Evolutionary conservation across 2,888 invertebrate species (phyloP).

Genomic region (Hydroisotoma schaefferi): DNA sequence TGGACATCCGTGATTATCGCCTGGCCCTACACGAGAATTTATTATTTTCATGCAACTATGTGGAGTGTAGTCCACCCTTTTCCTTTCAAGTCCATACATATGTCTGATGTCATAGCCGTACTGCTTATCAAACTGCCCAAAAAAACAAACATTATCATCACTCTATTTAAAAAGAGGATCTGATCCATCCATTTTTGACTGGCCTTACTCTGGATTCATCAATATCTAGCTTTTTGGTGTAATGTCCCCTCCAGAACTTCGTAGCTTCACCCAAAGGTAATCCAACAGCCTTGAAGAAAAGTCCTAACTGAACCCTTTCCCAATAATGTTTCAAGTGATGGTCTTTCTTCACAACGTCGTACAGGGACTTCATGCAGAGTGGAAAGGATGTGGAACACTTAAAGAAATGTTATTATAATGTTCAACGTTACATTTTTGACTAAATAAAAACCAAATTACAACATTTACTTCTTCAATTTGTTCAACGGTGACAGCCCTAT

Average conservation of each 20-base stretch:
- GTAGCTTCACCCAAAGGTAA: constrained; percentile 85
- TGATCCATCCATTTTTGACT: neutral
- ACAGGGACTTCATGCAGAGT: constrained; percentile 90
- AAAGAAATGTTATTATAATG: neutral
- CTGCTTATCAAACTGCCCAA: constrained; percentile 75
- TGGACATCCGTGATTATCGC: constrained; percentile 91
- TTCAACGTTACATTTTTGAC: constrained; percentile 62
- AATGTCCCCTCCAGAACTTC: constrained; percentile 86
- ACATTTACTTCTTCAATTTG: too few species aligned
- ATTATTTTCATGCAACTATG: constrained; percentile 91
- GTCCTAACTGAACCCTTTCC: constrained; percentile 83
- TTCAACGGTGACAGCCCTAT: too few species aligned
- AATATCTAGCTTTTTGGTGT: constrained; percentile 65
- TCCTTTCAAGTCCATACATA: constrained; percentile 94
- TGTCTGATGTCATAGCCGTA: constrained; percentile 89
- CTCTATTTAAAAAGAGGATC: neutral
- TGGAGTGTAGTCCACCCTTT: constrained; percentile 80
- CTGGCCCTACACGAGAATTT: constrained; percentile 66
- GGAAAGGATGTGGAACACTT: constrained; percentile 73
- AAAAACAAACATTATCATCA: neutral
- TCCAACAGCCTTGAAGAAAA: constrained; percentile 94
- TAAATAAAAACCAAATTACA: constrained; percentile 51
- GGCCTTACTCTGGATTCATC: constrained; percentile 67
- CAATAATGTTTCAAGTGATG: constrained; percentile 84
- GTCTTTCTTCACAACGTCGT: constrained; percentile 70